Conservation (phyloP, 2,113 vertebrate genomes). For the Elephantulus edwardii region DNA sequence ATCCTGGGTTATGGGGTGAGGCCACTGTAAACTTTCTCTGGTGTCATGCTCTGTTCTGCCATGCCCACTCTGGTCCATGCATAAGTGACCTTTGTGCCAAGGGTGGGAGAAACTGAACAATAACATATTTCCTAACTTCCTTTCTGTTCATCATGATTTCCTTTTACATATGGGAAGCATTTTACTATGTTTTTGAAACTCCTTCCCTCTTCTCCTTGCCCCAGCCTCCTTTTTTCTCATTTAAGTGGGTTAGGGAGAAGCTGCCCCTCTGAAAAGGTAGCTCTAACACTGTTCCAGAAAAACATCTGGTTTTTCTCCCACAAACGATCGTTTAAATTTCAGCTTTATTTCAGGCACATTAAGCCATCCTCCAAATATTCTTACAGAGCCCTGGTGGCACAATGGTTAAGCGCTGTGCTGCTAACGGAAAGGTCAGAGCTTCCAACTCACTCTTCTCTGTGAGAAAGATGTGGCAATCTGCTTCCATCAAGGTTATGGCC, state of each 20-base stretch:
- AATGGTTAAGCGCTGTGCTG: neutral
- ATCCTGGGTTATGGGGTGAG: neutral
- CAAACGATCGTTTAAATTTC: neutral
- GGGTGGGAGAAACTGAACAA: neutral
- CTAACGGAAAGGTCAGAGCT: neutral
- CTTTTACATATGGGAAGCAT: neutral
- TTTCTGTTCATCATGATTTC: neutral
- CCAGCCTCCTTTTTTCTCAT: neutral
- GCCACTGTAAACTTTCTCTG: neutral
- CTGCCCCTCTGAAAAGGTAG: neutral
- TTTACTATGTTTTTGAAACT: neutral
- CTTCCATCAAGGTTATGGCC: neutral
- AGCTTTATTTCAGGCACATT: conserved; percentile 27
- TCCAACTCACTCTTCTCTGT: neutral
- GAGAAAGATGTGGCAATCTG: neutral
- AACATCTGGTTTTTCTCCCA: conserved; percentile 1
- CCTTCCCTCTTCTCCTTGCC: neutral
- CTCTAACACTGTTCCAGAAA: conserved; percentile 31
- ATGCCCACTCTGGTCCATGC: neutral
- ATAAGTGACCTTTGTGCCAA: neutral
- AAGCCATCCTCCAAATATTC: neutral
- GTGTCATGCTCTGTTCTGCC: neutral
- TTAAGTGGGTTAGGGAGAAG: neutral
- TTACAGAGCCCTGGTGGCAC: neutral
- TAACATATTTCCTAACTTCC: neutral